Percentiles rank a stretch among this genome's conserved stretches.
Conservation (phyloP, 2,797 vertebrate genomes). For the Gephyroberyx darwinii region DNA sequence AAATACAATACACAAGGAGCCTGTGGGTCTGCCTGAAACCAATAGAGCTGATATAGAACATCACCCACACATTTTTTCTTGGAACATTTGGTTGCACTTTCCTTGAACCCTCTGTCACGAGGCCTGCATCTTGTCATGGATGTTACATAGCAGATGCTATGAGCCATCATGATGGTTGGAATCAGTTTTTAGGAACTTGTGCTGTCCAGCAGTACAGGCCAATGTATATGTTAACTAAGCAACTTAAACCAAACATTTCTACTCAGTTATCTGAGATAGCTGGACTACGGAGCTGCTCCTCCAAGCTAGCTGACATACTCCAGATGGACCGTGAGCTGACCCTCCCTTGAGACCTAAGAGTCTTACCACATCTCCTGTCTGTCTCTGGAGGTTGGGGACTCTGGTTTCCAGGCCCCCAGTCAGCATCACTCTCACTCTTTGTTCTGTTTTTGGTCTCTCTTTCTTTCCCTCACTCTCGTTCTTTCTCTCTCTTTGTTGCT, state of each 20-base stretch:
- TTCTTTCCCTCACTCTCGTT: conserved; percentile 21
- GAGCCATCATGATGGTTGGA: conserved; percentile 9
- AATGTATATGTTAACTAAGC: conserved; percentile 37
- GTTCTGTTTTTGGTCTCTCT: conserved; percentile 21
- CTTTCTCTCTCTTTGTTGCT: conserved; percentile 1
- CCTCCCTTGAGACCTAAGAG: conserved; percentile 28
- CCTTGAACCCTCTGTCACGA: conserved; percentile 53
- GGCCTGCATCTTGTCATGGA: conserved; percentile 46
- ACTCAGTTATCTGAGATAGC: conserved; percentile 35
- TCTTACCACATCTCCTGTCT: conserved; percentile 40
- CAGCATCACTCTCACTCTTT: conserved; percentile 23
- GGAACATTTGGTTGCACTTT: conserved; percentile 54
- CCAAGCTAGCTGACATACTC: conserved; percentile 33
- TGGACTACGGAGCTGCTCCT: conserved; percentile 29
- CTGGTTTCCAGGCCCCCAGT: conserved; percentile 35
- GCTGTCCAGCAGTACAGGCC: conserved; percentile 36
- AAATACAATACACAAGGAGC: conserved; percentile 30
- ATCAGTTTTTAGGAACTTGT: conserved; percentile 35
- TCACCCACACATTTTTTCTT: conserved; percentile 35
- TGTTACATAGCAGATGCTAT: conserved; percentile 33
- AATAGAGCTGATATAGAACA: conserved; percentile 36
- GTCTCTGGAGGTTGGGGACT: conserved; percentile 25
- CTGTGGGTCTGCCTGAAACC: conserved; percentile 14
- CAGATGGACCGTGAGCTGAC: conserved; percentile 59
- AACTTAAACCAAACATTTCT: conserved; percentile 54